Evolutionary conservation across 1,140 invertebrate species (phyloP), one percentile per base, ranked within the genome.

Genomic region (Drosophila erecta): DNA sequence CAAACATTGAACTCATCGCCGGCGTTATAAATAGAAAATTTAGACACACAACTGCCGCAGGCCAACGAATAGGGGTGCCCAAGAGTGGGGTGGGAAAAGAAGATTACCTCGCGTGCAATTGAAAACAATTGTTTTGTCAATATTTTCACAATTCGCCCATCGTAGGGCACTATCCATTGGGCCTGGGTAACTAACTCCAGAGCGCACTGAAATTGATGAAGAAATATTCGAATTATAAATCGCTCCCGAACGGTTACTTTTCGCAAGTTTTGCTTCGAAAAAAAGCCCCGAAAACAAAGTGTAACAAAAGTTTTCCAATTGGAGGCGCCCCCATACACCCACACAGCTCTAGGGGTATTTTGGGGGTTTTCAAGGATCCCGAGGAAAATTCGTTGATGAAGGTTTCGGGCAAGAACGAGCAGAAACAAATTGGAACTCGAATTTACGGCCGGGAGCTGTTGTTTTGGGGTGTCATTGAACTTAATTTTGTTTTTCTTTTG

Each of bases 231-330:
- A 62, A 85, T 78, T 87, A 75, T 81, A 85, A 85, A 81, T 77
- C 69, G 57, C 62, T 62, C 22, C 20, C 55, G 37, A 37, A 51
- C 24, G 47, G 24, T 11, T 41, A 15, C 15, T 38, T 50, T 50
- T 43, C 35, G 41, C 30, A 30, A 30, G 30, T 30, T 30, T 30
- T 30, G 7, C 30, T 30, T 30, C 7, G 0, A 30, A 30, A 30
- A 30, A 30, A 30, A 10, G 7, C 12, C 46, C 14, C 35, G n/a
- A 27, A 50, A 54, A 57, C 43, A 57, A 86, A 87, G 83, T 79
- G 84, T 81, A 87, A 62, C 81, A 86, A 86, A 86, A 86, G 83
- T 86, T 86, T 87, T 86, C 79, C 84, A 87, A 87, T 86, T 83
- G 78, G 85, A 77, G 58, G 49, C 62, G 46, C 56, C 14, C 44